Conservation (phyloP, 2,113 vertebrate species). For the Hippolais icterina region DNA sequence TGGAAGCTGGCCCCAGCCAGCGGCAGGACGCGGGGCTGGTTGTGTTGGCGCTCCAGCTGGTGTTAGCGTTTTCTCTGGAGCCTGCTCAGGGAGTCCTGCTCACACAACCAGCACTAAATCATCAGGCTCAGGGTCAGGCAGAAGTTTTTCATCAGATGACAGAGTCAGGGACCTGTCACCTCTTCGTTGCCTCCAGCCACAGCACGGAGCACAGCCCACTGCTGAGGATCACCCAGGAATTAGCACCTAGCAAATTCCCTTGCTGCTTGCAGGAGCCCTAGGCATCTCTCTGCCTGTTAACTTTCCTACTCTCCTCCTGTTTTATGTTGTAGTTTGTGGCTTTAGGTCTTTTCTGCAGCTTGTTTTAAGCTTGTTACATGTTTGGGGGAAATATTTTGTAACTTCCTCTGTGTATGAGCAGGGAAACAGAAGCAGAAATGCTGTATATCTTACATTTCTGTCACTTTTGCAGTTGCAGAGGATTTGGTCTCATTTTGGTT, state of each 20-base stretch:
- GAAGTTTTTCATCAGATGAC: background rate
- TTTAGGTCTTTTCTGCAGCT: slow-evolving; percentile 23
- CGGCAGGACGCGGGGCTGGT: background rate
- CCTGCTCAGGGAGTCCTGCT: background rate
- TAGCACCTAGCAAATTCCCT: background rate
- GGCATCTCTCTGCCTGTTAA: background rate
- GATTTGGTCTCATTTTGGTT: background rate
- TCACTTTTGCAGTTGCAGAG: background rate
- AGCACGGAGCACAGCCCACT: background rate
- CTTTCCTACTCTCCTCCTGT: slow-evolving; percentile 10
- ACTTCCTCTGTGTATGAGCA: background rate
- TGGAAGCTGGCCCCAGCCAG: slow-evolving; percentile 14
- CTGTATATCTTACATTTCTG: background rate
- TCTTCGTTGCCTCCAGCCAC: background rate
- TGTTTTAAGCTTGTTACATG: slow-evolving; percentile 11
- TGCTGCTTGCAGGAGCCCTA: background rate
- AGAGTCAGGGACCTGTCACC: background rate
- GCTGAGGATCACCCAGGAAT: background rate
- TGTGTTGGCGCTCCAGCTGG: background rate
- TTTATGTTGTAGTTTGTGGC: slow-evolving; percentile 18
- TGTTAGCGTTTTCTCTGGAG: slow-evolving; percentile 39
- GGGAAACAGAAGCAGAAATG: background rate
- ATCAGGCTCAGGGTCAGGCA: background rate
- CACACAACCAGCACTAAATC: background rate
- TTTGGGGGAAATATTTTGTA: background rate